These are phyloP conservation scores for Glareola pratincola DNA, from an alignment of 2,113 vertebrate genomes.

Conservation along the genomic window DNA sequence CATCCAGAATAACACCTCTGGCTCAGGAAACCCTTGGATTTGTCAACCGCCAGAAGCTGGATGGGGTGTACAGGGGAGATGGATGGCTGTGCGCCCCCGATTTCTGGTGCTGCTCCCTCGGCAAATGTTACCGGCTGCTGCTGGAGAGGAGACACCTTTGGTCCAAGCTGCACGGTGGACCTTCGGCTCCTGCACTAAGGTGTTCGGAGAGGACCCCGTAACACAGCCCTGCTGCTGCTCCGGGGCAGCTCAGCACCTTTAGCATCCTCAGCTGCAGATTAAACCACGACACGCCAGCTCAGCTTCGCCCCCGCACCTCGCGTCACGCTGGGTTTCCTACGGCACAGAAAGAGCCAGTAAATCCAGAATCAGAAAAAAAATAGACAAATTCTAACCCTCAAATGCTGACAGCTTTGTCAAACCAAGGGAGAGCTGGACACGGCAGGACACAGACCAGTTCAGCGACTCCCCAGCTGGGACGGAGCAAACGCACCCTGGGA, in stretches of 20 bases:
- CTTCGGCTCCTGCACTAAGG: background rate
- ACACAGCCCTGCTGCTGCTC: background rate
- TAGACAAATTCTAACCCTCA: background rate
- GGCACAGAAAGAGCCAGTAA: background rate
- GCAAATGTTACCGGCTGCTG: rapidly evolving
- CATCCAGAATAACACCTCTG: background rate
- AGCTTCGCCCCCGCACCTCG: background rate
- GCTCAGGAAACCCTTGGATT: background rate
- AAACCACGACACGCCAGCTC: background rate
- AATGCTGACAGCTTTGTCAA: background rate
- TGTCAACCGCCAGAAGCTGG: background rate
- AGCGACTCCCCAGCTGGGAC: rapidly evolving
- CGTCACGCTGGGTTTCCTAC: background rate
- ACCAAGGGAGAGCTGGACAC: rapidly evolving
- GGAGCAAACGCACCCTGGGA: rapidly evolving
- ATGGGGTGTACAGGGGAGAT: background rate
- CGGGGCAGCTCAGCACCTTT: background rate
- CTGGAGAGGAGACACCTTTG: background rate
- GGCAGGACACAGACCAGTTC: rapidly evolving
- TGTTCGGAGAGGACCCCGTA: too few species aligned
- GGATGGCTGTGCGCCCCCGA: too few species aligned
- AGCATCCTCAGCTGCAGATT: background rate
- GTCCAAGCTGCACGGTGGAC: rapidly evolving
- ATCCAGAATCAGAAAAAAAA: background rate
- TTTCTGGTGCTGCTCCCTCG: background rate